A percentile compares a stretch with the other conserved stretches of the same genome.
Evolutionary conservation across 2,113 vertebrate genomes (phyloP).

Genomic region (Oriolus oriolus): DNA sequence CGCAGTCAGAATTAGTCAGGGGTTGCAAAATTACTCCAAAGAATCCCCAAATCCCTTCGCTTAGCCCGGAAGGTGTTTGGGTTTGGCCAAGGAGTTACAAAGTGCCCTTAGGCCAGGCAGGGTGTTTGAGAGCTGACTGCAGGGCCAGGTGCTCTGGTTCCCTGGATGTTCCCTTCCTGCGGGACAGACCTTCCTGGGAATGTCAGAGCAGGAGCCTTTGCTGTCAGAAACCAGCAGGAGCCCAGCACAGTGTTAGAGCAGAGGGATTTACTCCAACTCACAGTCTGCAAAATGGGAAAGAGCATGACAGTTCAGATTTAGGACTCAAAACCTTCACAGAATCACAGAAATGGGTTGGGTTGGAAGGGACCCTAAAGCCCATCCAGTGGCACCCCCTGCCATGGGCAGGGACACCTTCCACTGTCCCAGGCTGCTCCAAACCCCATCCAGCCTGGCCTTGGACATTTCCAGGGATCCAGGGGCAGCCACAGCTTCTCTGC

Average conservation of each 20-base stretch:
- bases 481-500: background rate
- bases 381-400: background rate
- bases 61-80: background rate
- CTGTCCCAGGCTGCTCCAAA: background rate
- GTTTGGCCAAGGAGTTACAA: background rate
- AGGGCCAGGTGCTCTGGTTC: background rate
- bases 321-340: background rate
- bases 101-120: background rate
- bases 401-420: background rate
- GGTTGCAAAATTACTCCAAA: background rate
- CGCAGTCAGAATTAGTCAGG: background rate
- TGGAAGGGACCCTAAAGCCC: background rate
- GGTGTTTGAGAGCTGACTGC: background rate
- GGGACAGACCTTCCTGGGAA: background rate
- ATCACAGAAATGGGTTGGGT: background rate
- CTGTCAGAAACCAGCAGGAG: background rate
- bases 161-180: background rate
- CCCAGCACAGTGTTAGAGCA: no score
- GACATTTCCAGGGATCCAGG: background rate
- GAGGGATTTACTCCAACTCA: background rate
- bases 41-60: background rate
- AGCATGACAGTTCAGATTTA: background rate
- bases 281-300: background rate
- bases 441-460: fast-evolving
- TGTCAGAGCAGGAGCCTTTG: background rate